A percentile compares a stretch with the other conserved stretches of the same genome.
Evolutionary conservation across 1,140 invertebrate species (phyloP).

Genomic region (Drosophila takahashii): DNA sequence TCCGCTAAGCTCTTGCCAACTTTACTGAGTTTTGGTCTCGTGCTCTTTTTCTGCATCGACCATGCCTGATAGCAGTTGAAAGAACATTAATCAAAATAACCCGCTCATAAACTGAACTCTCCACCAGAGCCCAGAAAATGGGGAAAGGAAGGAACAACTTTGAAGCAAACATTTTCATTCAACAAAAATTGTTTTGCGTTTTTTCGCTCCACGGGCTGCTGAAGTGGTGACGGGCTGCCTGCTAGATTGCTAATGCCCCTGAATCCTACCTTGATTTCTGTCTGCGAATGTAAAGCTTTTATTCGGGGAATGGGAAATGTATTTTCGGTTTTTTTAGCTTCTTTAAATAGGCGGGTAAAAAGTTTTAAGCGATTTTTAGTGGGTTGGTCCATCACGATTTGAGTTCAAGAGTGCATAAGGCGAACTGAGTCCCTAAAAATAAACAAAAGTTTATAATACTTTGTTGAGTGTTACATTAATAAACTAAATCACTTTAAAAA

Average conservation of each 20-base stretch:
- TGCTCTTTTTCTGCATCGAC: not conserved
- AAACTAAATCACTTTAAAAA: too few species aligned
- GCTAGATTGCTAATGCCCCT: constrained; percentile 40
- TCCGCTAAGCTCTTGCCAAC: constrained; percentile 33
- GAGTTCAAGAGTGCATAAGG: constrained; percentile 7
- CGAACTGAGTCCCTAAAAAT: not conserved
- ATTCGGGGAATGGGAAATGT: constrained; percentile 4
- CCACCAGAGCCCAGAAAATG: constrained; percentile 11
- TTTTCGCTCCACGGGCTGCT: constrained; percentile 14
- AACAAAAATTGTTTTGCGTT: constrained; percentile 53
- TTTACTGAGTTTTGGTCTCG: constrained; percentile 14
- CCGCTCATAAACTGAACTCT: constrained; percentile 54
- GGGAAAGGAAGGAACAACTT: constrained; percentile 27
- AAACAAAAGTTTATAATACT: not conserved
- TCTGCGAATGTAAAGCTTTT: constrained; percentile 46
- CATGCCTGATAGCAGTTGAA: constrained; percentile 37
- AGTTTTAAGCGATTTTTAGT: constrained; percentile 63
- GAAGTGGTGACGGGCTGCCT: not conserved
- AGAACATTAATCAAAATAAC: constrained; percentile 63
- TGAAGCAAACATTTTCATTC: constrained; percentile 45
- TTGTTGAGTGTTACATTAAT: not conserved
- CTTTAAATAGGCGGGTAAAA: constrained; percentile 46
- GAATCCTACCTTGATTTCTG: constrained; percentile 58
- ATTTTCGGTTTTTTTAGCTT: constrained; percentile 20
- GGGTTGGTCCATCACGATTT: constrained; percentile 19